Evolutionary conservation across 1,140 invertebrate genomes (phyloP), one percentile per base, ranked within the genome.

Genomic region (Drosophila saltans): DNA sequence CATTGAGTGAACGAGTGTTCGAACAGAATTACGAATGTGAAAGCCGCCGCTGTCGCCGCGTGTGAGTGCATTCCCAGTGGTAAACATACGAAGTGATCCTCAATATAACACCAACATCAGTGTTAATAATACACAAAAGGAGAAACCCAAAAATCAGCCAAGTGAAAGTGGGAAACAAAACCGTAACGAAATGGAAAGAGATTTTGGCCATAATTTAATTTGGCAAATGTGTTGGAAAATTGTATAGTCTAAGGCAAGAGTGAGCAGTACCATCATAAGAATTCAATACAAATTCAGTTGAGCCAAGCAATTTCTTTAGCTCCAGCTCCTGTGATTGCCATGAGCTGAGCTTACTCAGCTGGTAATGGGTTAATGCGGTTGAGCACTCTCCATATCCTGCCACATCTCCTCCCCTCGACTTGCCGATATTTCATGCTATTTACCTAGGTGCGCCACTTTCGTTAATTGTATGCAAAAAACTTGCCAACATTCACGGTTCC

Each of bases 401-500:
- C 62, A 48, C 48, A 43, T 45, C 30, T 61, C 36, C 58, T 41
- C 58, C 64, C 21, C 28, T 16, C 28, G 21, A 28, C 68, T 60
- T 69, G 66, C 66, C 69, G 66, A 76, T 81, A 72, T 81, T 65
- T 72, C 67, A 75, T 82, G 75, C 75, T 85, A 78, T 81, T 81
- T 81, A 72, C 79, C 79, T 75, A 81, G 82, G 77, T 81, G 80
- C 81, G 82, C 82, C 83, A 83, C 80, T 89, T 81, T 89, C 84
- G 83, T 89, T 88, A 88, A 88, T 88, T 88, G 83, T 88, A 88
- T 88, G 83, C 83, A 88, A 89, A 89, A 89, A 88, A 88, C 72
- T 82, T 89, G 84, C 84, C 79, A 82, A 83, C 84, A 79, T 70
- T 69, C 76, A 59, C 66, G 57, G 57, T n/a, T 69, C 57, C 16